Evolutionary conservation across 2,113 vertebrate genomes (phyloP), one percentile per base, ranked within the genome.

Genomic region (Pelvicachromis taeniatus): DNA sequence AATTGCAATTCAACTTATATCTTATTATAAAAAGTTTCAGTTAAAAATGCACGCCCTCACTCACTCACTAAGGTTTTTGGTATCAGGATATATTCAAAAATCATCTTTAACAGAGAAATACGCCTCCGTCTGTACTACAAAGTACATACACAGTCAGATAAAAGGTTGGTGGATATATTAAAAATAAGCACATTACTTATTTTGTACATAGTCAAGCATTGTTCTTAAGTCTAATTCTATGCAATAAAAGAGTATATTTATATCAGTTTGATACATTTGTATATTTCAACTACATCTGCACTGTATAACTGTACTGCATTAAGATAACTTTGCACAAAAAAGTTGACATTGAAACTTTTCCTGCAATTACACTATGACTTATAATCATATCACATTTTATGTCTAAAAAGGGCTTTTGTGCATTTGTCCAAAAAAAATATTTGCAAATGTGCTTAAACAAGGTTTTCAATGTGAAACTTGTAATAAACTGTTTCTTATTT

Each of bases 91-190:
- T 52, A 4, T 8, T 52, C 38, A 68, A 68, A 42, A 68, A 7
- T 48, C 5, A 16, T 48, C 45, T 6, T 48, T 48, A 48, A 23
- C 21, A 6, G 31, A 63, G 9, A 63, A 63, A 63, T 63, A 65
- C 40, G 12, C 21, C 12, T 40, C n/a, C 42, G 63, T 42, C 63
- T 42, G 13, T 68, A 68, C 23, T 29, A 23, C n/a, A 23, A 68
- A 42, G n/a, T 68, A 9, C 63, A 16, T 0, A 23, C 38, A 42
- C 13, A 45, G 16, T 42, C 48, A 52, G 38, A 45, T 70, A 6
- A 45, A 26, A 70, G 0, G 33, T 38, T 5, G 11, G 19, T 40
- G 1, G 61, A 40, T 70, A 29, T 0, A 48, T 48, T 48, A 26
- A 68, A 9, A 42, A 68, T n/a, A 45, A 73, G 14, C 1, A 48